These are phyloP conservation scores for human DNA, from an alignment of 2,113 vertebrate genomes.

Conservation along the genomic window GRCh38 chr9:79669001-79669500, in stretches of 20 bases:
- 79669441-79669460: background rate
- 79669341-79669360: background rate
- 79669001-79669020: slow-evolving; percentile 79
- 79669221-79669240: background rate
- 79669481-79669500: slow-evolving; percentile 22
- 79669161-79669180: background rate
- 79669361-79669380: background rate
- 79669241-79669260: background rate
- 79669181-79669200: slow-evolving; percentile 7
- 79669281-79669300: background rate
- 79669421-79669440: background rate
- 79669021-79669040: slow-evolving; percentile 79
- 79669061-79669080: slow-evolving; percentile 53
- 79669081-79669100: slow-evolving; percentile 20
- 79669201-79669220: background rate
- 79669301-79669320: background rate
- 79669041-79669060: slow-evolving; percentile 56
- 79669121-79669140: slow-evolving; percentile 9
- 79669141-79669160: background rate
- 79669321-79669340: background rate
- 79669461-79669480: background rate
- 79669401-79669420: background rate
- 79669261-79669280: background rate
- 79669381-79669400: background rate
- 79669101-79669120: slow-evolving; percentile 26